phyloP scores from a whole-genome alignment of 2,797 vertebrate species.

The Poecile montanus region DNA sequence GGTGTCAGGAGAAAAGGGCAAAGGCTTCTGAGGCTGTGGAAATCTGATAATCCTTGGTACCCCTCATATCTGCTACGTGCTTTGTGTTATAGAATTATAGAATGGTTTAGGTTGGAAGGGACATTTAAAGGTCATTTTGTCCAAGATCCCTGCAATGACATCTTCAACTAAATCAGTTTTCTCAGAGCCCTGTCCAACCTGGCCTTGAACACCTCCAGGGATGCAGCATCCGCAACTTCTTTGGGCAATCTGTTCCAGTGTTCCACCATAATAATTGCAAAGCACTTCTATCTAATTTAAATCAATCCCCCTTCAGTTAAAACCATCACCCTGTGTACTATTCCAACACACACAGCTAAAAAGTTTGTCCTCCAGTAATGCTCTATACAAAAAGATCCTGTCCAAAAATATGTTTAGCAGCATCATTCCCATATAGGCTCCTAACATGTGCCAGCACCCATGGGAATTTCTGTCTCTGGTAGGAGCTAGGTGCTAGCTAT shows the following conservation, averaged over 20 bases:
- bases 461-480: not conserved
- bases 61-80: not conserved
- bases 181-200: not conserved
- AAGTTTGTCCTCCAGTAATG: not conserved
- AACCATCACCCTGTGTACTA: not conserved
- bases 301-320: not conserved
- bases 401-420: not conserved
- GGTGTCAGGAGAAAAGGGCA: not conserved
- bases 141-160: not conserved
- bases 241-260: not conserved
- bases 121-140: not conserved
- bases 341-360: not conserved
- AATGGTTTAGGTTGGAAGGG: not conserved
- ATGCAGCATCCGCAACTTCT: not conserved
- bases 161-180: not conserved
- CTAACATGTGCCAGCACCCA: not conserved
- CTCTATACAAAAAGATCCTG: not conserved
- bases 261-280: not conserved
- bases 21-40: not conserved
- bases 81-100: not conserved
- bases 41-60: not conserved
- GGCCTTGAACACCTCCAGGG: not conserved
- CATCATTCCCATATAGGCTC: not conserved
- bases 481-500: not conserved
- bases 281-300: not conserved